phyloP scores from a whole-genome alignment of 1,140 invertebrate species.

The Eumaeus atala region DNA sequence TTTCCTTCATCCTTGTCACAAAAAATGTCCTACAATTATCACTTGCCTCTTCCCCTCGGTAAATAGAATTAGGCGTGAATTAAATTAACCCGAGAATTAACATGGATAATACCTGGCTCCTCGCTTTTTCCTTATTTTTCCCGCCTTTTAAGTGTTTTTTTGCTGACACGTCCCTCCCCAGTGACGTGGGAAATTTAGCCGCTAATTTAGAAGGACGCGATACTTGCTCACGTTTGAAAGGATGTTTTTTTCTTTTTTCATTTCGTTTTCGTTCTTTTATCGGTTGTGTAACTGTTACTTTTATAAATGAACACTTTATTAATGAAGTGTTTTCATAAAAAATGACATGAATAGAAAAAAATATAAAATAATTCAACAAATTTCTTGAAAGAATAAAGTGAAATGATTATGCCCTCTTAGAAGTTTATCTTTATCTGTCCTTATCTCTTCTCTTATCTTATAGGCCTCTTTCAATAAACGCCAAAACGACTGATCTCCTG shows the following conservation, averaged over 20 bases:
- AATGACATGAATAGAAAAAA: too few relatives aligned
- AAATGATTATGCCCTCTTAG: too few relatives aligned
- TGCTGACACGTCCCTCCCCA: conserved; percentile 38
- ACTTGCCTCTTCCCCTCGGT: conserved; percentile 60
- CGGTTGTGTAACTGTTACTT: too few relatives aligned
- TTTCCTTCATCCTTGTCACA: conserved; percentile 38
- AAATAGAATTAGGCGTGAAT: conserved; percentile 72
- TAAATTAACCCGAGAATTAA: conserved; percentile 70
- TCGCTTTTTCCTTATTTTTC: conserved; percentile 55
- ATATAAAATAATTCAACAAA: too few relatives aligned
- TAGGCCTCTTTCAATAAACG: too few relatives aligned
- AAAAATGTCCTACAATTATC: conserved; percentile 66
- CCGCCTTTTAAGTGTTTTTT: conserved; percentile 48
- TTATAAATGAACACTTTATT: too few relatives aligned
- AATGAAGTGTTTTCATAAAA: too few relatives aligned
- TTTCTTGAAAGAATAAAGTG: too few relatives aligned
- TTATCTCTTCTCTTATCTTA: too few relatives aligned
- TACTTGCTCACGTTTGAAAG: conserved; percentile 34
- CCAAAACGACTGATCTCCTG: too few relatives aligned
- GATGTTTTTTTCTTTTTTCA: conserved; percentile 28
- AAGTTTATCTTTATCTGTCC: too few relatives aligned
- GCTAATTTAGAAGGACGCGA: conserved; percentile 60
- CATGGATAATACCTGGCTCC: conserved; percentile 63
- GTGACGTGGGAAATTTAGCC: conserved; percentile 46
- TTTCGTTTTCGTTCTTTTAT: conserved; percentile 5